Evolutionary conservation across 1,140 invertebrate species (phyloP), one percentile per base, ranked within the genome.

Genomic region (Batillaria attramentaria): DNA sequence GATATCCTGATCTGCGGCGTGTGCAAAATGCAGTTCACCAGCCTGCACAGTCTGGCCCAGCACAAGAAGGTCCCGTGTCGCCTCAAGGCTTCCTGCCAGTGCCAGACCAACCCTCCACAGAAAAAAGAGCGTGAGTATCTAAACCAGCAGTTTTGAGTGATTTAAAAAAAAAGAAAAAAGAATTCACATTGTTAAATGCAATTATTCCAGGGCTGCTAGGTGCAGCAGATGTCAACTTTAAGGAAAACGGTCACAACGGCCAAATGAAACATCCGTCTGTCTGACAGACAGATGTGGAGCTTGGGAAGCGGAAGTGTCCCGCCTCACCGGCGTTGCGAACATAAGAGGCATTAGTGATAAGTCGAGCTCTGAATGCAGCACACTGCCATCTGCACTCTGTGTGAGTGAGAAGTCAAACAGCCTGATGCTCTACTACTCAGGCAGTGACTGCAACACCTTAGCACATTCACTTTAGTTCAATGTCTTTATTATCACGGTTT

Each of bases 1-100:
- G 96, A 97, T 90, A 95, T 96, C 88, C 92, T 97, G 89, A 96
- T 97, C 87, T 97, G 96, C 90, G 96, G 96, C 80, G 96, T 95
- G 91, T 97, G 96, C 90, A 93, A 95, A 85, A 95, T 96, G 91
- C 94, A 95, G 91, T 96, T 96, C 90, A 94, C 94, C 70, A 95
- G 95, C 84, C 92, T 97, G 43, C 94, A 95, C 86, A 95, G 95
- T 86, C 92, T 97, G 85, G 93, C 96, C 83, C 95, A 96, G 86
- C 96, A 97, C 92, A 96, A 96, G 91, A 95, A 95, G 89, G 94
- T 93, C 83, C 95, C 95, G 90, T 96, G 95, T 79, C 95, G 95
- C 91, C 92, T 96, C 84, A 93, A 95, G 86, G 95, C 96, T 91
- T 95, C 95, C 85, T 96, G 95, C 92, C 95, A 95, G 92, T 96